Conservation (phyloP, 2,888 invertebrate species). For the Myathropa florea region DNA sequence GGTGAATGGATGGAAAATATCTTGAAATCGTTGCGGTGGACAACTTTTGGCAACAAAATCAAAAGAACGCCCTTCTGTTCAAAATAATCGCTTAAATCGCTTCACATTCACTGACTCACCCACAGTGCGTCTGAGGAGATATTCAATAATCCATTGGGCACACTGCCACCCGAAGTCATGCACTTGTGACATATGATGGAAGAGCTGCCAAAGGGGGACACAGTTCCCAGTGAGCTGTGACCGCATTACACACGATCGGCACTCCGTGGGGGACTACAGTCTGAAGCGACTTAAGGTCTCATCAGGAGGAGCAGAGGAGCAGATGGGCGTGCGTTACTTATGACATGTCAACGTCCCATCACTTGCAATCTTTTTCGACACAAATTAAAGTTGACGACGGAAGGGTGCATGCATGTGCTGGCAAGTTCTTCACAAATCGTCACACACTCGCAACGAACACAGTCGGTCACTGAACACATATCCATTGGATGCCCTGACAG, state of each 20-base stretch:
- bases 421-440: background rate
- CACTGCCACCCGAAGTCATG: background rate
- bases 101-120: too few species aligned
- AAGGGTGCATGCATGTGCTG: background rate
- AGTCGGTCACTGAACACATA: background rate
- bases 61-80: too few species aligned
- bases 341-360: background rate
- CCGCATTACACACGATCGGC: background rate
- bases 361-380: background rate
- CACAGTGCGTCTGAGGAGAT: background rate
- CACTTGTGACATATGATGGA: background rate
- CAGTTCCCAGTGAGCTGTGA: background rate
- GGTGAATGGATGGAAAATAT: too few species aligned
- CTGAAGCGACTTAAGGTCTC: background rate
- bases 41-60: background rate
- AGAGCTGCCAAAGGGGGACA: background rate
- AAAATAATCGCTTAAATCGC: too few species aligned
- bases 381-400: background rate
- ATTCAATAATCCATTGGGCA: background rate
- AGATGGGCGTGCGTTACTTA: background rate
- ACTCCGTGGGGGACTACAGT: background rate
- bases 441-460: background rate
- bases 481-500: slow-evolving; percentile 10
- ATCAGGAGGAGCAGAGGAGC: too few species aligned
- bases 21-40: too few species aligned